These are phyloP conservation scores for Philaethria dido DNA, from an alignment of 2,888 invertebrate species.

Conservation along the genomic window DNA sequence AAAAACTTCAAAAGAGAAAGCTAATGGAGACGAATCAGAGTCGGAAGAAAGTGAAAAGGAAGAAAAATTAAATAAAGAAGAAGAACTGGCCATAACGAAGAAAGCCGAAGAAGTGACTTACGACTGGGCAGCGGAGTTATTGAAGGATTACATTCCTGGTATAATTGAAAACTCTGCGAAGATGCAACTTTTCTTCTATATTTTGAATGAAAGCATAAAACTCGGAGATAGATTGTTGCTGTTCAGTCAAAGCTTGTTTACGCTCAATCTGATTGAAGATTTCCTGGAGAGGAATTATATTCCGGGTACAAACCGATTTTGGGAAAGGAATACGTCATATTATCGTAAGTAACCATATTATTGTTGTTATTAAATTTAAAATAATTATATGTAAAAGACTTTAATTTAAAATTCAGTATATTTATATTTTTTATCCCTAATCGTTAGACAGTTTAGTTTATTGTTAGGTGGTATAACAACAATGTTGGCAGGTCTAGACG, in stretches of 20 bases:
- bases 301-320: slow-evolving; percentile 88
- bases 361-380: not conserved
- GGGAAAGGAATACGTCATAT: slow-evolving; percentile 94
- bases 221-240: slow-evolving; percentile 95
- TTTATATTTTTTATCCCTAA: too few species aligned
- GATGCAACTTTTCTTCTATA: slow-evolving; percentile 96
- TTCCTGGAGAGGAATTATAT: slow-evolving; percentile 90
- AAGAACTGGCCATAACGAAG: slow-evolving; percentile 82
- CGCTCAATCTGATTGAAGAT: slow-evolving; percentile 97
- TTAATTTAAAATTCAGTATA: too few species aligned
- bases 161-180: slow-evolving; percentile 96
- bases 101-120: slow-evolving; percentile 93
- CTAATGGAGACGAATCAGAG: slow-evolving; percentile 76
- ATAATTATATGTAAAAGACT: too few species aligned
- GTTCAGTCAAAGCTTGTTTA: slow-evolving; percentile 98
- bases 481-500: slow-evolving; percentile 97
- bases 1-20: slow-evolving; percentile 78
- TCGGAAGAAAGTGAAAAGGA: slow-evolving; percentile 84
- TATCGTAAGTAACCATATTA: slow-evolving; percentile 89
- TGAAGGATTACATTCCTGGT: slow-evolving; percentile 95
- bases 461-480: too few species aligned
- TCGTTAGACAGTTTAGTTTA: too few species aligned
- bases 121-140: slow-evolving; percentile 93
- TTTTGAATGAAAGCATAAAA: slow-evolving; percentile 93
- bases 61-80: slow-evolving; percentile 84